Conservation (phyloP, 2,797 vertebrate genomes). For the Bovichtus diacanthus region DNA sequence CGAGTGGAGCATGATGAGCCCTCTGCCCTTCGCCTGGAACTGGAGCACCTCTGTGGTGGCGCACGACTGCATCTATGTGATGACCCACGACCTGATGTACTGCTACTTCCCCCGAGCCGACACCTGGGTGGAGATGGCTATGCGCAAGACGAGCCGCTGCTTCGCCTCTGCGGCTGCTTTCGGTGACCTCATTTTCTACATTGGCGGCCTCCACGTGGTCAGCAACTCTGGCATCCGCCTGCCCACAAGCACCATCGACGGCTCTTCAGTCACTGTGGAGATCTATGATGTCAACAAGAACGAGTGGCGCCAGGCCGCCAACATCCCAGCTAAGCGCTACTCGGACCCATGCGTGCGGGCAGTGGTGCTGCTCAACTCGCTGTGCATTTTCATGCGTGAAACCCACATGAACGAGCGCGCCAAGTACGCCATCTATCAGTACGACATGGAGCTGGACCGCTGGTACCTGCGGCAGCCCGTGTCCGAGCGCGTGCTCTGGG, state of each 20-base stretch:
- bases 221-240: conserved; percentile 92
- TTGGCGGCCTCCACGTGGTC: conserved; percentile 94
- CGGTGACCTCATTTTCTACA: conserved; percentile 96
- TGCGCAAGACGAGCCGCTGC: conserved; percentile 94
- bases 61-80: conserved; percentile 96
- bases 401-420: conserved; percentile 96
- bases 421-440: conserved; percentile 96
- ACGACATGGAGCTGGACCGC: conserved; percentile 92
- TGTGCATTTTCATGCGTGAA: conserved; percentile 96
- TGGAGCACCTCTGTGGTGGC: conserved; percentile 94
- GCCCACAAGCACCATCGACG: conserved; percentile 92
- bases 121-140: conserved; percentile 97
- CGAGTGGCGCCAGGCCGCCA: conserved; percentile 94
- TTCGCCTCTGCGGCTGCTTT: conserved; percentile 95
- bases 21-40: conserved; percentile 94
- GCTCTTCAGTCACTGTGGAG: conserved; percentile 94
- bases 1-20: conserved; percentile 96
- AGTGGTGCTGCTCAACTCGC: conserved; percentile 92
- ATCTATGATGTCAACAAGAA: conserved; percentile 96
- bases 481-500: conserved; percentile 97
- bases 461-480: conserved; percentile 96
- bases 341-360: conserved; percentile 95
- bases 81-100: conserved; percentile 97
- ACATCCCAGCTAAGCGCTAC: conserved; percentile 95
- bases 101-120: conserved; percentile 95